phyloP scores from a whole-genome alignment of 1,140 invertebrate genomes.

The Drosophila bipectinata region DNA sequence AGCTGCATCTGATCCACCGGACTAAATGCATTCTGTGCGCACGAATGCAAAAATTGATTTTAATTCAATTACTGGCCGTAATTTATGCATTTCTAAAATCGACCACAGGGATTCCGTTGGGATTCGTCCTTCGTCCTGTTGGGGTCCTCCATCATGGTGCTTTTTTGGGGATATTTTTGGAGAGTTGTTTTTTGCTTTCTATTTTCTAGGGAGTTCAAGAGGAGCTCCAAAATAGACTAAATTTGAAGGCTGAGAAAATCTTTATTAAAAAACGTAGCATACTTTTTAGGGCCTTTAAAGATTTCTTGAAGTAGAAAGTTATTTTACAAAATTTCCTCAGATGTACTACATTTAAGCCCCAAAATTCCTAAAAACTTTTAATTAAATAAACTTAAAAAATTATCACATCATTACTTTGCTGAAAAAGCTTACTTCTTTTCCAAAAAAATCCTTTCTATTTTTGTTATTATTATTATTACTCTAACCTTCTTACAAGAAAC shows the following conservation, averaged over 20 bases:
- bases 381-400: constrained; percentile 52
- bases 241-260: no score
- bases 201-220: no score
- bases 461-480: constrained; percentile 9
- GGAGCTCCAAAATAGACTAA: no score
- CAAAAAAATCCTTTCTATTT: background rate
- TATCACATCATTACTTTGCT: constrained; percentile 49
- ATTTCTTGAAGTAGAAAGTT: background rate
- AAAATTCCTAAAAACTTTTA: no score
- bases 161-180: background rate
- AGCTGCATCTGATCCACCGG: constrained; percentile 38
- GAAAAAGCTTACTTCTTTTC: background rate
- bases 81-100: constrained; percentile 72
- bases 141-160: no score
- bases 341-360: no score
- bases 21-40: constrained; percentile 33
- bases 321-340: no score
- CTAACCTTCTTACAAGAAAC: constrained; percentile 50
- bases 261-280: no score
- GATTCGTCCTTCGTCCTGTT: background rate
- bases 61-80: constrained; percentile 75
- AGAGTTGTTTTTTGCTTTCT: no score
- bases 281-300: background rate
- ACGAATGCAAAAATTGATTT: constrained; percentile 69
- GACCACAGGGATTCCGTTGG: constrained; percentile 16